phyloP scores from a whole-genome alignment of 2,113 vertebrate species.

The Silurus meridionalis region DNA sequence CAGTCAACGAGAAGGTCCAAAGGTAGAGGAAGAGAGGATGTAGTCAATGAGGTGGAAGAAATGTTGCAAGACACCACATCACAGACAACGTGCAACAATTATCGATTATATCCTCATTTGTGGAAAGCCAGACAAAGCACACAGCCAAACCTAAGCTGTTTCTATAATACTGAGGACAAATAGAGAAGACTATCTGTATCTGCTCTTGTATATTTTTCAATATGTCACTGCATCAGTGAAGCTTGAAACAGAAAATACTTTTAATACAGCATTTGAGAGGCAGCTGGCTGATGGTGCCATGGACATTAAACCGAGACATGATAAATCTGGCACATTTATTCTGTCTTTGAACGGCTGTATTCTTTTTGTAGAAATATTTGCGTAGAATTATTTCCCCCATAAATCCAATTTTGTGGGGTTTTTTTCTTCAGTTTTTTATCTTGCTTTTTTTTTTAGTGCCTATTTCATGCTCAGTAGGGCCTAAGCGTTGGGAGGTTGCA shows the following conservation, averaged over 20 bases:
- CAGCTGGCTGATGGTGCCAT: not conserved
- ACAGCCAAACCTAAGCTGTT: not conserved
- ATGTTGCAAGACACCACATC: not conserved
- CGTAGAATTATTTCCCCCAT: not conserved
- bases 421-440: not conserved
- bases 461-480: not conserved
- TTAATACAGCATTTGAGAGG: not conserved
- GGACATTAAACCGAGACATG: not conserved
- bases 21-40: not conserved
- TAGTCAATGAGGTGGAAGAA: conserved; percentile 2
- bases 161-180: not conserved
- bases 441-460: not conserved
- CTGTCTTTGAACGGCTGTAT: not conserved
- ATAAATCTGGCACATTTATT: not conserved
- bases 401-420: not conserved
- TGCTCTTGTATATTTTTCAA: not conserved
- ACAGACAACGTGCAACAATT: not conserved
- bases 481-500: not conserved
- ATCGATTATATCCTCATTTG: not conserved
- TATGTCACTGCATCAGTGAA: not conserved
- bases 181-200: not conserved
- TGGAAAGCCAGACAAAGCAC: conserved; percentile 9
- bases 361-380: not conserved
- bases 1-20: not conserved
- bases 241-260: not conserved